Evolutionary conservation across 1,140 invertebrate genomes (phyloP).

Genomic region (Heliothis subflexa): DNA sequence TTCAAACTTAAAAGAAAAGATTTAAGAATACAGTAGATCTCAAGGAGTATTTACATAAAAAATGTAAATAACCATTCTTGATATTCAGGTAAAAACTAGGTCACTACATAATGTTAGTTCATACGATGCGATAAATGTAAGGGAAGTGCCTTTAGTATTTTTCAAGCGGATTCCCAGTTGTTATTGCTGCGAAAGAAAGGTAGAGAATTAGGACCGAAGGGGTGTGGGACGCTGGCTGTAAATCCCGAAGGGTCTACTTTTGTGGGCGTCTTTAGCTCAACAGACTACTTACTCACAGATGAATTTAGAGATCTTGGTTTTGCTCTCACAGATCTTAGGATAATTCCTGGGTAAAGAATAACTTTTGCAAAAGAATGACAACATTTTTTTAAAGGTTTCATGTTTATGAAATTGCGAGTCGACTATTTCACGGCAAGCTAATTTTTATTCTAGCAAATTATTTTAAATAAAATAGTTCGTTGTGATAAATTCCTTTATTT

Average conservation of each 20-base stretch:
- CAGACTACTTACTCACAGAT: slow-evolving; percentile 34
- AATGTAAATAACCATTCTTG: too few species aligned
- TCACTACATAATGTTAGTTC: slow-evolving; percentile 24
- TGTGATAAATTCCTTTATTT: too few species aligned
- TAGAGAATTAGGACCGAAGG: slow-evolving; percentile 45
- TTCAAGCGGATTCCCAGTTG: slow-evolving; percentile 34
- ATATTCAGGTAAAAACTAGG: background rate
- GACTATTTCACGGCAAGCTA: too few species aligned
- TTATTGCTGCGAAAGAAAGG: slow-evolving; percentile 43
- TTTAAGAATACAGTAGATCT: too few species aligned
- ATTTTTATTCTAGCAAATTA: too few species aligned
- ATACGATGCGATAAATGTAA: slow-evolving; percentile 40
- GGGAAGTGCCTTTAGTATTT: slow-evolving; percentile 40
- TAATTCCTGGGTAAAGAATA: background rate
- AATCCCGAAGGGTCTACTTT: slow-evolving; percentile 47
- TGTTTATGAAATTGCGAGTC: too few species aligned
- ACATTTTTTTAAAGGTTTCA: too few species aligned
- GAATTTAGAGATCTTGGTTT: slow-evolving; percentile 37
- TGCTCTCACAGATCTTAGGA: slow-evolving; percentile 2
- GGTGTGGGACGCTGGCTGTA: slow-evolving; percentile 41
- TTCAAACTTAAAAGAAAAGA: too few species aligned
- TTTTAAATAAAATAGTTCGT: too few species aligned
- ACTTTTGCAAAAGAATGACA: background rate
- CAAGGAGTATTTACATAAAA: too few species aligned
- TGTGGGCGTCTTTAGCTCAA: slow-evolving; percentile 40